Evolutionary conservation across 1,140 invertebrate genomes (phyloP).

Genomic region (Papilio aristodemus): DNA sequence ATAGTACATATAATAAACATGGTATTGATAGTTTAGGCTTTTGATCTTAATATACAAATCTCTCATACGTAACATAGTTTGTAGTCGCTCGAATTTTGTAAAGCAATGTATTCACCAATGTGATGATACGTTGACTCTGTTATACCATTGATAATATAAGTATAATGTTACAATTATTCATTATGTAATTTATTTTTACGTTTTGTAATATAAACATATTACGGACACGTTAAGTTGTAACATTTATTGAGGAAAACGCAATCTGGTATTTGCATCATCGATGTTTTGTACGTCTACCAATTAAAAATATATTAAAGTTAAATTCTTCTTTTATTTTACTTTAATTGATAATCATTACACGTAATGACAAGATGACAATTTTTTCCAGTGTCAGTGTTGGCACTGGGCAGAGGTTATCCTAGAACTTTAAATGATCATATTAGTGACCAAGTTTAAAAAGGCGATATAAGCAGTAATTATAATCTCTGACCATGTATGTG

Average conservation of each 20-base stretch:
- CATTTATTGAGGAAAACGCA: constrained; percentile 38
- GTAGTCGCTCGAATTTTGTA: constrained; percentile 23
- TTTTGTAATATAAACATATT: constrained; percentile 39
- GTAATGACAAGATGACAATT: too few species aligned
- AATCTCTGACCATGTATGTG: too few species aligned
- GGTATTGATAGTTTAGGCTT: constrained; percentile 10
- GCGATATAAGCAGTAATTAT: too few species aligned
- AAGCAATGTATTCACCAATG: constrained; percentile 14
- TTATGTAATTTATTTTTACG: constrained; percentile 49
- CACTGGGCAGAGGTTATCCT: too few species aligned
- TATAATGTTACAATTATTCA: constrained; percentile 44
- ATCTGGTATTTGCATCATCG: constrained; percentile 43
- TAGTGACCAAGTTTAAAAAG: too few species aligned
- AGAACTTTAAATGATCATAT: too few species aligned
- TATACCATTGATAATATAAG: constrained; percentile 65
- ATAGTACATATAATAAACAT: constrained; percentile 6
- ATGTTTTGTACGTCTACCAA: constrained; percentile 49
- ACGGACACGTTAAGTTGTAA: constrained; percentile 25
- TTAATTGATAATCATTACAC: too few species aligned
- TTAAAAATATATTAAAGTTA: constrained; percentile 43
- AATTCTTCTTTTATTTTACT: constrained; percentile 34
- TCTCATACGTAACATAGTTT: constrained; percentile 21
- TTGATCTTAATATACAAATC: constrained; percentile 3
- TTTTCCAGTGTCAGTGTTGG: too few species aligned
- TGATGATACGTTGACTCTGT: constrained; percentile 48